Evolutionary conservation across 2,797 vertebrate genomes (phyloP).

Genomic region (Salmo trutta): DNA sequence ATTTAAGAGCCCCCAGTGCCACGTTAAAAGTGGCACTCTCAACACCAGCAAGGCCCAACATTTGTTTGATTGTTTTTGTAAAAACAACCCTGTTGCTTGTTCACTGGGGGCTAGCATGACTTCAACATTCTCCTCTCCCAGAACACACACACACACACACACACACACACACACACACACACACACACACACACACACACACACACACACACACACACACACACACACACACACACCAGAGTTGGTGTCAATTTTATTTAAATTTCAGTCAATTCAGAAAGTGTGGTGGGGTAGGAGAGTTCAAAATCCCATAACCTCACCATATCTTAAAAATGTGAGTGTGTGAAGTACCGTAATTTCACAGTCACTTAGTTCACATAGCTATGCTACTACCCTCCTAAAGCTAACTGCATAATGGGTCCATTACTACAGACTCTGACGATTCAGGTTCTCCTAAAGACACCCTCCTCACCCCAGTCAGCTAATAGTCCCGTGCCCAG

Average conservation of each 20-base stretch:
- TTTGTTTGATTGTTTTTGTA: constrained; percentile 60
- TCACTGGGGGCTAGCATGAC: constrained; percentile 35
- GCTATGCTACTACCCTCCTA: constrained; percentile 24
- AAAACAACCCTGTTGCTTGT: constrained; percentile 47
- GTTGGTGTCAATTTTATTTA: too few relatives aligned
- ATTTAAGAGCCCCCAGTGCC: constrained; percentile 54
- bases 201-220: too few relatives aligned
- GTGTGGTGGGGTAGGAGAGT: constrained; percentile 32
- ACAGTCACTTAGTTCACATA: constrained; percentile 15
- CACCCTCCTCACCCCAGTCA: not conserved
- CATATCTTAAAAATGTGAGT: constrained; percentile 13
- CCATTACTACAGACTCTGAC: constrained; percentile 17
- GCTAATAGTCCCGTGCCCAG: not conserved
- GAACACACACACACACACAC: constrained; percentile 32
- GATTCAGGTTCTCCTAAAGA: constrained; percentile 1
- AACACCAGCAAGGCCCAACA: constrained; percentile 48
- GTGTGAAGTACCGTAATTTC: constrained; percentile 13
- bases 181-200: too few relatives aligned
- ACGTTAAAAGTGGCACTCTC: constrained; percentile 51
- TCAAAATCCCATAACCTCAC: constrained; percentile 46
- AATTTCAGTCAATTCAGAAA: not conserved
- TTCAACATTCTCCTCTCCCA: constrained; percentile 31
- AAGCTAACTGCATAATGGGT: constrained; percentile 16
- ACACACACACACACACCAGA: constrained; percentile 27
- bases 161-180: not conserved